These are phyloP conservation scores for Ypsolopha scabrella DNA, from an alignment of 2,888 invertebrate genomes.

Conservation along the genomic window DNA sequence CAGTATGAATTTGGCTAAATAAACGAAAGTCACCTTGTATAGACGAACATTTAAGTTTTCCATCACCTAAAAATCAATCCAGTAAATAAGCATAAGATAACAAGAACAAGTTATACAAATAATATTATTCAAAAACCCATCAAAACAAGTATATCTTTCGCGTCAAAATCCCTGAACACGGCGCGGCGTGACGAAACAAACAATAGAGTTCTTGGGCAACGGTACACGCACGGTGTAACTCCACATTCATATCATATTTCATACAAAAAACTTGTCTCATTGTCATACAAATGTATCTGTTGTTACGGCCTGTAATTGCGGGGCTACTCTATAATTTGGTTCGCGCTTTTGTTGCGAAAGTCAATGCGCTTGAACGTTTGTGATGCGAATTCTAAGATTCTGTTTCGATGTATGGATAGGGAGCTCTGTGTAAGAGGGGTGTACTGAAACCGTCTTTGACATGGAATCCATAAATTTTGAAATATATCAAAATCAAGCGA, in stretches of 20 bases:
- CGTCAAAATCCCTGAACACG: too few relatives aligned
- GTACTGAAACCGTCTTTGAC: too few relatives aligned
- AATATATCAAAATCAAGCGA: too few relatives aligned
- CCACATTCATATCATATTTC: conserved; percentile 43
- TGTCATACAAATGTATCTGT: conserved; percentile 70
- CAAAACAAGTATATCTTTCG: too few relatives aligned
- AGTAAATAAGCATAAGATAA: too few relatives aligned
- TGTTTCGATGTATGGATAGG: conserved; percentile 8
- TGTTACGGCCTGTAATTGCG: conserved; percentile 55
- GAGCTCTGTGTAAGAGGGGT: not conserved
- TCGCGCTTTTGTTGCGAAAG: conserved; percentile 37
- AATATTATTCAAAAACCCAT: too few relatives aligned
- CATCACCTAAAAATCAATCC: too few relatives aligned
- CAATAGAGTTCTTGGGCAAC: not conserved
- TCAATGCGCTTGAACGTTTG: conserved; percentile 21
- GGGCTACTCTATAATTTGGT: conserved; percentile 56
- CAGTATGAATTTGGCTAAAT: too few relatives aligned
- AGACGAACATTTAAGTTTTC: too few relatives aligned
- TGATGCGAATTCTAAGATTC: conserved; percentile 8
- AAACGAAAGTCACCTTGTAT: too few relatives aligned
- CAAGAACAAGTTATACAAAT: too few relatives aligned
- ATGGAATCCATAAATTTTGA: too few relatives aligned
- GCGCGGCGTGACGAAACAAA: not conserved
- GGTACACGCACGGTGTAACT: not conserved
- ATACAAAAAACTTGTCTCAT: conserved; percentile 42